These are phyloP conservation scores for Gadopsis bispinosus DNA, from an alignment of 2,797 vertebrate genomes.

Conservation along the genomic window DNA sequence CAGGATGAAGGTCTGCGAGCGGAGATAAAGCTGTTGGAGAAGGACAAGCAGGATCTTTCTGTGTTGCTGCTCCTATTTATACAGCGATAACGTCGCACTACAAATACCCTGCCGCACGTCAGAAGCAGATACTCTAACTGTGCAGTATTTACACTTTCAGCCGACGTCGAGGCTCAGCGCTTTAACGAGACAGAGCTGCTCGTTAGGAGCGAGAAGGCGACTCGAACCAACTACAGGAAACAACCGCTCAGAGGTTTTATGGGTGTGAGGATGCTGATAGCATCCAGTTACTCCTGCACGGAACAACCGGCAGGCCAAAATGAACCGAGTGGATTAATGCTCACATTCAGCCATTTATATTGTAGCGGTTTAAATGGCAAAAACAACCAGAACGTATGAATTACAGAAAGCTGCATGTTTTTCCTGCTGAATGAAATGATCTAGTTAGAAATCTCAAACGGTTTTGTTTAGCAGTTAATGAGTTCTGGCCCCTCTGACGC, in stretches of 20 bases:
- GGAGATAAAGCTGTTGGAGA: background rate
- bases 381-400: background rate
- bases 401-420: background rate
- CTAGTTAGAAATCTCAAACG: background rate
- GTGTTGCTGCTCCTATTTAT: background rate
- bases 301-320: background rate
- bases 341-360: background rate
- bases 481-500: background rate
- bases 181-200: conserved; percentile 34
- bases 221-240: conserved; percentile 16
- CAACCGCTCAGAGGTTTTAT: conserved; percentile 29
- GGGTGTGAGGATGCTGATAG: conserved; percentile 25
- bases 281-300: conserved; percentile 22
- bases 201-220: conserved; percentile 17
- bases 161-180: background rate
- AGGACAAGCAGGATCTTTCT: background rate
- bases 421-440: background rate
- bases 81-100: conserved; percentile 11
- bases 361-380: background rate
- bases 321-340: background rate
- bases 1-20: conserved; percentile 18
- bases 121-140: conserved; percentile 2
- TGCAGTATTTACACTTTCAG: background rate
- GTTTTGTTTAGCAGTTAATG: background rate
- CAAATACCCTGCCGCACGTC: background rate